phyloP scores from a whole-genome alignment of 2,888 invertebrate genomes.

The Trichopoda pennipes region DNA sequence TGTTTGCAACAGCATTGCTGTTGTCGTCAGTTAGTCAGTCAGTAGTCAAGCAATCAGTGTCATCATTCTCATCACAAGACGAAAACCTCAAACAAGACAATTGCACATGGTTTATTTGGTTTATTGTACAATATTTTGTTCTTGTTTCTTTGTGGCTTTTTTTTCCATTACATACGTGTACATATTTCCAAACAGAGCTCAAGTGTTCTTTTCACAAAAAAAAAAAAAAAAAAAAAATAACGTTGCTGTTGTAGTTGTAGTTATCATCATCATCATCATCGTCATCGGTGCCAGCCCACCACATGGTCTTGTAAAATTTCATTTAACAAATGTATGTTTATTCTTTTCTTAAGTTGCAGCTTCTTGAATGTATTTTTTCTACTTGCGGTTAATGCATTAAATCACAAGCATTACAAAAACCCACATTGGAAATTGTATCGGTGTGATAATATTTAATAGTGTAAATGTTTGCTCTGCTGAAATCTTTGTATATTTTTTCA shows the following conservation, averaged over 20 bases:
- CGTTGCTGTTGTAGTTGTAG: conserved; percentile 4
- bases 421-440: conserved; percentile 17
- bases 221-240: no score
- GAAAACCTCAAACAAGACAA: conserved; percentile 51
- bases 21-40: conserved; percentile 26
- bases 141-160: conserved; percentile 27
- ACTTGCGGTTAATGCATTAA: conserved; percentile 46
- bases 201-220: conserved; percentile 32
- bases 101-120: conserved; percentile 52
- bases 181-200: conserved; percentile 40
- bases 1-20: conserved; percentile 10
- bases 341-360: conserved; percentile 36
- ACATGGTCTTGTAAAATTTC: conserved; percentile 33
- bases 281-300: conserved; percentile 7
- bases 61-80: conserved; percentile 40
- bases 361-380: conserved; percentile 32
- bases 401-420: conserved; percentile 35
- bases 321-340: not conserved
- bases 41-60: conserved; percentile 37
- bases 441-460: conserved; percentile 12
- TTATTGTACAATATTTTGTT: conserved; percentile 43
- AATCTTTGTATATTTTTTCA: conserved; percentile 21
- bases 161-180: conserved; percentile 32
- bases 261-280: not conserved
- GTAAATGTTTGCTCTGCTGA: not conserved